phyloP scores from a whole-genome alignment of 2,113 vertebrate genomes.

The Cyprinodon variegatus region DNA sequence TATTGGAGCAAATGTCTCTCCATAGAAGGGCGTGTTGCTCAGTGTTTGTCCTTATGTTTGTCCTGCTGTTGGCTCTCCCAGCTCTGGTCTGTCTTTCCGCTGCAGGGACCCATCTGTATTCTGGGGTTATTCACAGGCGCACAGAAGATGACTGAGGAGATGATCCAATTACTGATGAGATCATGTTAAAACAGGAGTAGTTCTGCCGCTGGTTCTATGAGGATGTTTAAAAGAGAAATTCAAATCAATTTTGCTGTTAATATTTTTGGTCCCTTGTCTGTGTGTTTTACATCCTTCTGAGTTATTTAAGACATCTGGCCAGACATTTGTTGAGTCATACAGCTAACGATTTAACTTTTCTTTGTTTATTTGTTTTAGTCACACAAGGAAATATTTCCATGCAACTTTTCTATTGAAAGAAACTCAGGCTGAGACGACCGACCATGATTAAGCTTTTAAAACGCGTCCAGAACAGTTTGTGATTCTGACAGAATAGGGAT shows the following conservation, averaged over 20 bases:
- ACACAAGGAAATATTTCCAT: too few species aligned
- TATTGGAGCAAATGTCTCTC: too few species aligned
- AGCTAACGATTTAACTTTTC: too few species aligned
- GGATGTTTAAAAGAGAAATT: conserved; percentile 46
- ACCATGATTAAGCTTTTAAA: too few species aligned
- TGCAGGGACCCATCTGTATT: conserved; percentile 21
- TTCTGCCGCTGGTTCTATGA: conserved; percentile 44
- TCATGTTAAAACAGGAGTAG: conserved; percentile 54
- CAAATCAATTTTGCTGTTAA: conserved; percentile 36
- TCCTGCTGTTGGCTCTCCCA: conserved; percentile 25
- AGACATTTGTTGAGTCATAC: background rate
- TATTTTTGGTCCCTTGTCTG: conserved; percentile 13
- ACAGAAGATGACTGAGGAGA: conserved; percentile 36
- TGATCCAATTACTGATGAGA: conserved; percentile 71
- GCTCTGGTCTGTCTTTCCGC: conserved; percentile 17
- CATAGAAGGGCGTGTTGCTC: too few species aligned
- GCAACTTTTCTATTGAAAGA: too few species aligned
- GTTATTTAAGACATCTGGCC: conserved; percentile 44
- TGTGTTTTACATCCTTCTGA: conserved; percentile 27
- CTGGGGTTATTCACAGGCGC: conserved; percentile 41
- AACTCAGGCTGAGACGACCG: too few species aligned
- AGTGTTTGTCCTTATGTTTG: conserved; percentile 6
- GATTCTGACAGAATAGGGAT: background rate
- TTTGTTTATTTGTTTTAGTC: too few species aligned
- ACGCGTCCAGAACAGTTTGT: background rate